Conservation (phyloP, 64 coral and sea anemone species). For the Stichodactyla mertensii region DNA sequence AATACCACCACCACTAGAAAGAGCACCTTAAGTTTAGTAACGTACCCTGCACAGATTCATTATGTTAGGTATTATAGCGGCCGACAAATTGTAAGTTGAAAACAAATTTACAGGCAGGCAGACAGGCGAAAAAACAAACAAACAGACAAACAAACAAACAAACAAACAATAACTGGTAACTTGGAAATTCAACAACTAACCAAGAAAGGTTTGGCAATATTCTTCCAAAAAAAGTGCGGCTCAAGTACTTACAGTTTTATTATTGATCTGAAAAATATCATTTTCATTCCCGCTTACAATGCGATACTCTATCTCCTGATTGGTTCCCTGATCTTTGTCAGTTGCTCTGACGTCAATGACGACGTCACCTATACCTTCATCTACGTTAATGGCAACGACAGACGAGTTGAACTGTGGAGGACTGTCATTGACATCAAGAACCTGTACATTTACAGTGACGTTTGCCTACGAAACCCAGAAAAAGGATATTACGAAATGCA, state of each 20-base stretch:
- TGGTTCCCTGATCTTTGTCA: constrained; percentile 12
- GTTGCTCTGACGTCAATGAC: constrained; percentile 6
- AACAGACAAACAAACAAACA: no score
- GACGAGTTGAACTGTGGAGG: constrained; percentile 36
- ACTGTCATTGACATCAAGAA: constrained; percentile 52
- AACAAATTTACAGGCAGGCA: no score
- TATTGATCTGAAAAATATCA: constrained; percentile 1
- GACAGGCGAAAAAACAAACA: no score
- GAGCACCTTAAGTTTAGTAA: no score
- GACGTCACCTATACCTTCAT: neutral
- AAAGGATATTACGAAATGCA: neutral
- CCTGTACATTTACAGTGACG: constrained; percentile 11
- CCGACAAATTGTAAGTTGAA: no score
- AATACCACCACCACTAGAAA: no score
- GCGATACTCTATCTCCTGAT: constrained; percentile 5
- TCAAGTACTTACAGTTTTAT: neutral
- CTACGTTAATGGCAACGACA: neutral
- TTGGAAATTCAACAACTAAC: no score
- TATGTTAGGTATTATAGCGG: no score
- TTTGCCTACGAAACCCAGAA: constrained; percentile 13
- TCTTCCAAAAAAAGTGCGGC: no score
- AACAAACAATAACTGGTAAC: no score
- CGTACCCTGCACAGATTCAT: no score
- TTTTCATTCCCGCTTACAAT: constrained; percentile 1
- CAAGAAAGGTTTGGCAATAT: no score